Evolutionary conservation across 2,797 vertebrate genomes (phyloP).

Genomic region (Cheirogaleus major): DNA sequence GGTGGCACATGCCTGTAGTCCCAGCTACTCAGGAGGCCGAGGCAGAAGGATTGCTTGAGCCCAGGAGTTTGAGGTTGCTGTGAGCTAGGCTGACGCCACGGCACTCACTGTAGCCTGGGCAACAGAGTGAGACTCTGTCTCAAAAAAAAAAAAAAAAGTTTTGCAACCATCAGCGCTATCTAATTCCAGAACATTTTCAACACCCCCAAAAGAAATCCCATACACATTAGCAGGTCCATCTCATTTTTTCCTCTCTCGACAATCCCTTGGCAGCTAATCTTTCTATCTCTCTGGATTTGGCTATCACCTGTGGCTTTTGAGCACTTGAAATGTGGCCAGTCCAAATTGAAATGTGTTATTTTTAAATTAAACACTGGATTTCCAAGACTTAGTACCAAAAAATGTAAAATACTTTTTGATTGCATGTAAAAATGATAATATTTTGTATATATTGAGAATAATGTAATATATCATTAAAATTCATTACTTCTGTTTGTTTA

Average conservation of each 20-base stretch:
- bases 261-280: not conserved
- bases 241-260: not conserved
- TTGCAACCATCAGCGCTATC: not conserved
- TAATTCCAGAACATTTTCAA: not conserved
- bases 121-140: no score
- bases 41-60: no score
- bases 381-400: not conserved
- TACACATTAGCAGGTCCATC: not conserved
- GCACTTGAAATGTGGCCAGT: not conserved
- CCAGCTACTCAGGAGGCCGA: no score
- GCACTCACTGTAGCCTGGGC: no score
- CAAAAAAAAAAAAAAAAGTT: not conserved
- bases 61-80: no score
- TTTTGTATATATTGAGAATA: not conserved
- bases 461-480: not conserved
- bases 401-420: constrained; percentile 10
- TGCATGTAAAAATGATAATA: not conserved
- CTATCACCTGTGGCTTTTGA: not conserved
- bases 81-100: no score
- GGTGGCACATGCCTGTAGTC: no score
- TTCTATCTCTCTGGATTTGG: not conserved
- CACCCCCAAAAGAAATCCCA: not conserved
- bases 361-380: not conserved
- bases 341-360: not conserved
- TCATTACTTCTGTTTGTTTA: not conserved